phyloP scores from a whole-genome alignment of 1,140 invertebrate genomes.

The Bactericera cockerelli region DNA sequence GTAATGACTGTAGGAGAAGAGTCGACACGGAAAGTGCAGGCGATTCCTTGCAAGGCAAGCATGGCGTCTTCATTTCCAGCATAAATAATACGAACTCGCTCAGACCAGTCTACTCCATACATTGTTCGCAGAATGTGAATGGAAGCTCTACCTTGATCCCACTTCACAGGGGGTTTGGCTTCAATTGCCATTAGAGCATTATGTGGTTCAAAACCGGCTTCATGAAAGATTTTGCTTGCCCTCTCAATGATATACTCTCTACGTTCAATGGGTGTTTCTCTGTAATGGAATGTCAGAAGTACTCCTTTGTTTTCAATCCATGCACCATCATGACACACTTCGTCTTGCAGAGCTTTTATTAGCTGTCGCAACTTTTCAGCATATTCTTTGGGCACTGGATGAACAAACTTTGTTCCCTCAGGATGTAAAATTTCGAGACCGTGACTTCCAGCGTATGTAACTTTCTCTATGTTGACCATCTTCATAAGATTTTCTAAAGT shows the following conservation, averaged over 20 bases:
- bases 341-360: constrained; percentile 63
- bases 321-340: constrained; percentile 69
- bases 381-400: constrained; percentile 73
- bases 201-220: constrained; percentile 58
- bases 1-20: constrained; percentile 70
- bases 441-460: constrained; percentile 82
- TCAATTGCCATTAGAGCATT: constrained; percentile 72
- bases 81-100: constrained; percentile 77
- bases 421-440: constrained; percentile 78
- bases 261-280: constrained; percentile 54
- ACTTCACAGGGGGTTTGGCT: constrained; percentile 72
- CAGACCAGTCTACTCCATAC: constrained; percentile 81
- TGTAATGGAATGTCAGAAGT: constrained; percentile 72
- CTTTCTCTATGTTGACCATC: constrained; percentile 79
- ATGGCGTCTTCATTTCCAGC: constrained; percentile 85
- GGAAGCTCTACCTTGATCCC: constrained; percentile 80
- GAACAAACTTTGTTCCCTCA: constrained; percentile 76
- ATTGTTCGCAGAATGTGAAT: constrained; percentile 78
- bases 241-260: constrained; percentile 46
- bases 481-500: constrained; percentile 75
- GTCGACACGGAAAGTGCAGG: constrained; percentile 73
- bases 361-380: constrained; percentile 63
- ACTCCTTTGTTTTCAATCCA: constrained; percentile 88
- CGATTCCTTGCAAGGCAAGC: constrained; percentile 74
- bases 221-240: constrained; percentile 53